Percentiles rank a stretch among this genome's conserved stretches.
These are phyloP conservation scores for Erannis defoliaria DNA, from an alignment of 2,888 invertebrate species.

Conservation along the genomic window DNA sequence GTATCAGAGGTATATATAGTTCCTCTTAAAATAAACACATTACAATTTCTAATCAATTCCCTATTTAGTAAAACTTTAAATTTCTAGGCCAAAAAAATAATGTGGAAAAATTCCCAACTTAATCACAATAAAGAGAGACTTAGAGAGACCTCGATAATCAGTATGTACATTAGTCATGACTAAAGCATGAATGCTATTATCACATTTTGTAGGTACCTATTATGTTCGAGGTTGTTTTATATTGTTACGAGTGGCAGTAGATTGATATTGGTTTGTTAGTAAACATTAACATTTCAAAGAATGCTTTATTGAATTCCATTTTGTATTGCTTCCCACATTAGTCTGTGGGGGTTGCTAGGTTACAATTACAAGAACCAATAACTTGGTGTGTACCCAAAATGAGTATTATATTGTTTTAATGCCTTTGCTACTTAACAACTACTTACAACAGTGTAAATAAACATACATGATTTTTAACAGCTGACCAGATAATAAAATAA, in stretches of 20 bases:
- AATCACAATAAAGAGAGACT: no score
- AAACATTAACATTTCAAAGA: constrained; percentile 36
- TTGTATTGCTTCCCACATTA: neutral
- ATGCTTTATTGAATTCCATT: neutral
- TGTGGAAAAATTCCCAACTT: no score
- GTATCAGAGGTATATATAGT: no score
- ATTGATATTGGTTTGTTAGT: constrained; percentile 43
- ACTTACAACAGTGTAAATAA: no score
- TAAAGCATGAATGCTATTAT: neutral
- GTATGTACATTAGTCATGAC: neutral
- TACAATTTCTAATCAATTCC: no score
- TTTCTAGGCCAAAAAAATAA: no score
- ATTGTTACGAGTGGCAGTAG: neutral
- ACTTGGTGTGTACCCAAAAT: neutral
- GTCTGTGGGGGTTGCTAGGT: neutral
- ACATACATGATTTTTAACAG: no score
- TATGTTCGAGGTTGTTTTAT: neutral
- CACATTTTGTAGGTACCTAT: neutral
- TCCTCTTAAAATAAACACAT: no score
- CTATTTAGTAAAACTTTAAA: no score
- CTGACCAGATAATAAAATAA: no score
- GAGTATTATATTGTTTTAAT: no score
- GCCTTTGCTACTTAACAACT: no score
- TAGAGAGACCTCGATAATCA: neutral
- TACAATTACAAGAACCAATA: neutral